Evolutionary conservation across 2,797 vertebrate species (phyloP).

Genomic region (Gobio occitaniae): DNA sequence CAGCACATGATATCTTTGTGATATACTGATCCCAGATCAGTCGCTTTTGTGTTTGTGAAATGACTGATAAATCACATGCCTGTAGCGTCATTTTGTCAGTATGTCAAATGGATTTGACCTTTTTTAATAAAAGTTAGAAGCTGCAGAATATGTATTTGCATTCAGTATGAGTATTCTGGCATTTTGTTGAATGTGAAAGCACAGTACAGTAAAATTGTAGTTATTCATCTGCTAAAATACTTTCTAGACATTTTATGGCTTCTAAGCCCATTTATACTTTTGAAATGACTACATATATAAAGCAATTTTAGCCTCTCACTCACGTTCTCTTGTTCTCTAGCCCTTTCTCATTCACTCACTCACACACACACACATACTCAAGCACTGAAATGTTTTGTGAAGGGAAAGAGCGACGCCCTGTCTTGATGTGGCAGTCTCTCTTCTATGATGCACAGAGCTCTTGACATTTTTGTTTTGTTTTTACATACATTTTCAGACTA

Average conservation of each 20-base stretch:
- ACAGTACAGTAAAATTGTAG: conserved; percentile 5
- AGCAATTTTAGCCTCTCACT: conserved; percentile 26
- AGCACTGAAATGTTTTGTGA: neutral
- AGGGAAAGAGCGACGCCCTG: conserved; percentile 10
- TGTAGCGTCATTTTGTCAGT: neutral
- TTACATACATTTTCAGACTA: neutral
- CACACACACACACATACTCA: conserved; percentile 5
- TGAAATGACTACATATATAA: conserved; percentile 19
- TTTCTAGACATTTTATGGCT: neutral
- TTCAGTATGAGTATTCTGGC: neutral
- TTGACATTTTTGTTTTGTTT: neutral
- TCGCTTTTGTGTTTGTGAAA: conserved; percentile 7
- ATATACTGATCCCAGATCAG: conserved; percentile 22
- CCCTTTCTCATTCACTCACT: neutral
- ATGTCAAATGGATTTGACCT: conserved; percentile 6
- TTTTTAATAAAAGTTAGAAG: neutral
- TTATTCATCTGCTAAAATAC: neutral
- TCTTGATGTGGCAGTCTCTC: conserved; percentile 25
- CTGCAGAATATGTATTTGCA: neutral
- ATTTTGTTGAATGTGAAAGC: neutral
- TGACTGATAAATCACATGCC: neutral
- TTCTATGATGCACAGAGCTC: conserved; percentile 19
- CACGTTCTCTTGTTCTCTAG: neutral
- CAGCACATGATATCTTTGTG: conserved; percentile 16
- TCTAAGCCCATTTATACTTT: neutral